Evolutionary conservation across 2,888 invertebrate genomes (phyloP).

Genomic region (Amblyteles armatorius): DNA sequence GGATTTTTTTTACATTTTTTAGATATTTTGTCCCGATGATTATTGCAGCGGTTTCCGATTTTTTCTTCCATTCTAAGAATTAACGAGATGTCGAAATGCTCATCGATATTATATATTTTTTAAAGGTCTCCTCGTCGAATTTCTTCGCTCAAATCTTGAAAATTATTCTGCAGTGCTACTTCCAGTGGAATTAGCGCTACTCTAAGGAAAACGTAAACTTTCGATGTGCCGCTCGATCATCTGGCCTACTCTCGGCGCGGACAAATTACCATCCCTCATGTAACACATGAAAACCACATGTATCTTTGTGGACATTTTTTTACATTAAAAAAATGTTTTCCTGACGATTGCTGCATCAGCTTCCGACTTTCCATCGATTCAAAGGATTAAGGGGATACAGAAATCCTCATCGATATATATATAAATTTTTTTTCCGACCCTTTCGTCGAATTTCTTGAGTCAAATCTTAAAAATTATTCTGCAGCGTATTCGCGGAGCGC

Average conservation of each 20-base stretch:
- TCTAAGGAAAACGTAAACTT: constrained; percentile 4
- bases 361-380: no score
- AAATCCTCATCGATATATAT: background rate
- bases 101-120: background rate
- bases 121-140: background rate
- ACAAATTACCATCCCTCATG: constrained; percentile 40
- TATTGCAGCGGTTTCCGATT: background rate
- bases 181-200: constrained; percentile 67
- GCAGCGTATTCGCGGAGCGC: background rate
- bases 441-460: background rate
- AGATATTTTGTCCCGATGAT: background rate
- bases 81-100: background rate
- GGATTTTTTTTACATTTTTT: no score
- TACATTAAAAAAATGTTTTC: no score
- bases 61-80: no score
- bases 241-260: constrained; percentile 47
- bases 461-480: background rate
- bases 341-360: no score
- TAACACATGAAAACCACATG: background rate
- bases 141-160: background rate
- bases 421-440: background rate
- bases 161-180: background rate
- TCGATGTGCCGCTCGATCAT: constrained; percentile 44
- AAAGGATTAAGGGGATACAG: background rate
- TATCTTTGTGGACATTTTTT: no score